Evolutionary conservation across 2,888 invertebrate genomes (phyloP).

Genomic region (Tortricodes alternella): DNA sequence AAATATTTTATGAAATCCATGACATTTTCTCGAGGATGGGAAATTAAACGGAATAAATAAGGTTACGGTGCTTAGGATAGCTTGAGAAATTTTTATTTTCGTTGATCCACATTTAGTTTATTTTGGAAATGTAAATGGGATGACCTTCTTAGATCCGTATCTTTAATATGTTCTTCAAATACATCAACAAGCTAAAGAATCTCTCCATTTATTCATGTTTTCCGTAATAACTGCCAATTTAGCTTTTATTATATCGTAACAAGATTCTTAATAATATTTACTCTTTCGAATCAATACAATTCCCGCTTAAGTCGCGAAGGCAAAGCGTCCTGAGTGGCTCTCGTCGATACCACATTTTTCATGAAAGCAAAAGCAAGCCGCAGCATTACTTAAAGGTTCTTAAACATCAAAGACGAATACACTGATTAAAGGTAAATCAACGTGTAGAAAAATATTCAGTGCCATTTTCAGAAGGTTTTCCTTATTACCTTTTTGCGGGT

Average conservation of each 20-base stretch:
- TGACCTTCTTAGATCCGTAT: background rate
- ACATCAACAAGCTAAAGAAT: background rate
- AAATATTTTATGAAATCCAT: constrained; percentile 39
- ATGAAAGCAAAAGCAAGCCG: constrained; percentile 38
- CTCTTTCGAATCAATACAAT: constrained; percentile 32
- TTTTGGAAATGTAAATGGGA: background rate
- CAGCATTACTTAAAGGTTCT: constrained; percentile 48
- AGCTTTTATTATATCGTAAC: background rate
- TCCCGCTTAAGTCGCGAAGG: constrained; percentile 38
- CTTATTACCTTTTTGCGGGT: constrained; percentile 31
- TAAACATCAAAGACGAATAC: constrained; percentile 48
- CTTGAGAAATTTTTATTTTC: constrained; percentile 14
- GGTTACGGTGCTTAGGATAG: constrained; percentile 15
- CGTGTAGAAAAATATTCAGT: constrained; percentile 42
- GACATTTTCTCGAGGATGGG: constrained; percentile 40
- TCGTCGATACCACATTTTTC: constrained; percentile 34
- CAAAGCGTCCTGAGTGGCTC: constrained; percentile 37
- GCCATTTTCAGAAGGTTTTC: constrained; percentile 39
- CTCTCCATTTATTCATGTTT: background rate
- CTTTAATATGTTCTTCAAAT: background rate
- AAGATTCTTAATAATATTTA: constrained; percentile 21
- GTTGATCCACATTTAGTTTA: constrained; percentile 9
- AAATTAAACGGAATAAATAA: constrained; percentile 27
- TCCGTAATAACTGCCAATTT: background rate
- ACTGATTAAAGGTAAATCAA: constrained; percentile 50